These are phyloP conservation scores for Papilio polytes DNA, from an alignment of 1,140 invertebrate genomes.

Conservation along the genomic window DNA sequence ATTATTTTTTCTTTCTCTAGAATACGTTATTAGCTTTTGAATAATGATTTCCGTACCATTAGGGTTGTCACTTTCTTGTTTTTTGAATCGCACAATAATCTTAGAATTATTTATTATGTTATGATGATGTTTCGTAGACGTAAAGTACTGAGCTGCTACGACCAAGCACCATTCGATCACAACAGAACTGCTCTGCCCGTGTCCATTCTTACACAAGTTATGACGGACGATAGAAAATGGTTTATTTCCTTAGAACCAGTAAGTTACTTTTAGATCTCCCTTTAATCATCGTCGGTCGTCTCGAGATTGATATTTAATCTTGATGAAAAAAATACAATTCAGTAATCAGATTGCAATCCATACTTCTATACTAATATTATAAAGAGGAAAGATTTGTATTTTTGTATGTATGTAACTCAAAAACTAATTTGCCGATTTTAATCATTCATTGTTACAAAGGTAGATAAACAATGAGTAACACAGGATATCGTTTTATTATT, in stretches of 20 bases:
- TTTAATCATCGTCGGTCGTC: too few relatives aligned
- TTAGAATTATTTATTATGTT: neutral
- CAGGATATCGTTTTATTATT: too few relatives aligned
- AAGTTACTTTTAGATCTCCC: constrained; percentile 42
- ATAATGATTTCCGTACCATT: neutral
- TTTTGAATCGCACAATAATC: neutral
- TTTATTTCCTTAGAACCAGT: constrained; percentile 65
- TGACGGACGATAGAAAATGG: constrained; percentile 64
- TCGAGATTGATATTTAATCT: too few relatives aligned
- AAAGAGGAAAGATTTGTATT: too few relatives aligned
- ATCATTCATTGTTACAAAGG: too few relatives aligned
- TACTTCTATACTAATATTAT: too few relatives aligned
- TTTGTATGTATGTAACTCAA: too few relatives aligned
- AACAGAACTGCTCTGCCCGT: constrained; percentile 66
- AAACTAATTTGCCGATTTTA: too few relatives aligned
- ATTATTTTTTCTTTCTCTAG: neutral
- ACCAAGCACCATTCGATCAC: constrained; percentile 70
- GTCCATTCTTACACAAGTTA: constrained; percentile 56
- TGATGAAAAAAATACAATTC: too few relatives aligned
- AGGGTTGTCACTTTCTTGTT: neutral
- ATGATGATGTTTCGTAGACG: constrained; percentile 42
- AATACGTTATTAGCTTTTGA: neutral
- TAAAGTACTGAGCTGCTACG: constrained; percentile 62
- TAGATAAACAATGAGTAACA: too few relatives aligned
- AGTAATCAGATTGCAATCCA: too few relatives aligned